Conservation (phyloP, 92 coral and sea anemone species). For the Porites evermanni region DNA sequence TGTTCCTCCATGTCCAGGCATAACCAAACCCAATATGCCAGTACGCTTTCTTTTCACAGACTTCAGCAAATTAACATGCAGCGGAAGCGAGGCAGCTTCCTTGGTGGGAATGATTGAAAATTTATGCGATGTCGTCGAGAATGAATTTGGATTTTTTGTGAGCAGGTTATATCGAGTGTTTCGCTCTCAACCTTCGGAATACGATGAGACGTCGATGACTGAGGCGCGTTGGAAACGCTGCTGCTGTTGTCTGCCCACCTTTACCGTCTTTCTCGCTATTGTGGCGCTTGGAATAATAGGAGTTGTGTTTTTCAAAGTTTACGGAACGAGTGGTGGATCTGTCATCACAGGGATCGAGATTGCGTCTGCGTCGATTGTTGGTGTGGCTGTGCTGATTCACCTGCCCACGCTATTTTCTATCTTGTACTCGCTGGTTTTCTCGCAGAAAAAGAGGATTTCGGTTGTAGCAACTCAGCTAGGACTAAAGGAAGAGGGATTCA, state of each 20-base stretch:
- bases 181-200: conserved; percentile 87
- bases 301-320: conserved; percentile 79
- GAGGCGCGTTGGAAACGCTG: conserved; percentile 97
- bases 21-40: conserved; percentile 85
- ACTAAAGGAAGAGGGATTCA: conserved; percentile 96
- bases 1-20: conserved; percentile 83
- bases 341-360: conserved; percentile 86
- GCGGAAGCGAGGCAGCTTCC: conserved; percentile 97
- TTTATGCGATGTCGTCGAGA: conserved; percentile 94
- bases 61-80: conserved; percentile 95
- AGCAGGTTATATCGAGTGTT: conserved; percentile 94
- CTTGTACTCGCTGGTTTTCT: conserved; percentile 90
- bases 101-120: conserved; percentile 98
- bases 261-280: conserved; percentile 82
- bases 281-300: conserved; percentile 86
- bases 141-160: conserved; percentile 92
- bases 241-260: conserved; percentile 95
- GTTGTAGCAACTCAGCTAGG: conserved; percentile 99
- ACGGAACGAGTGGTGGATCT: conserved; percentile 80
- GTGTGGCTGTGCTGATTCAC: conserved; percentile 90
- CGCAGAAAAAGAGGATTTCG: conserved; percentile 96
- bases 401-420: conserved; percentile 92
- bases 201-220: conserved; percentile 69
- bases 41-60: conserved; percentile 94
- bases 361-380: conserved; percentile 92